Base-by-base conservation (phyloP, 2,113 vertebrate species). In the Sakesphorus luctuosus region DNA sequence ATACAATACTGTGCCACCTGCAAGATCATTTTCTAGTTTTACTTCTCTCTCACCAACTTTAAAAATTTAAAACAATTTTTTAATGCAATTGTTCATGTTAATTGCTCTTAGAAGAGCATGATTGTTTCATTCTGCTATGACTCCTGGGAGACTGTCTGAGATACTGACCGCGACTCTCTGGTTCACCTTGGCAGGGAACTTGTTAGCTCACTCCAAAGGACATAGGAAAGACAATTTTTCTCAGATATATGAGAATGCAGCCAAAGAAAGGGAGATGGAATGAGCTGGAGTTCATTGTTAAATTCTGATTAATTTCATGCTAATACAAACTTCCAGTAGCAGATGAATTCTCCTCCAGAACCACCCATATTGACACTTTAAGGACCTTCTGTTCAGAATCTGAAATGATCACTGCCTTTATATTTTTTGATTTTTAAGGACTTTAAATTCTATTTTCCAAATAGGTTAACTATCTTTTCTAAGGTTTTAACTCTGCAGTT, bases 381-480 rank as follows among this genome's bases (percentile, higher is more conserved):
- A 79, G 35, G 40, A 61, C 18, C 14, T 71, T 81, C 53, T 81
- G 35, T 59, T 87, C 25, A 56, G 44, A 69, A 76, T 69, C 40
- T 68, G 38, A 88, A 91, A 72, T 88, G 50, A 87, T 61, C 43
- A 52, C 28, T 61, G 36, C n/a, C 38, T 92, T 87, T 46, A 61
- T 5, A 0, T 35, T 46, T 25, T 26, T 33, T 46, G 0, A 3
- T 14, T 72, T 75, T 58, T 12, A 29, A 44, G 49, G 5, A 20
- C 18, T 69, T 87, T 8, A 40, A 61, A 40, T 73, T 10, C 5
- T 46, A 33, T 74, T 92, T 90, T 71, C 13, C 13, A 33, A 75
- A 85, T 19, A 68, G 15, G 8, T 77, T 87, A 75, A 71, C 38
- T 86, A 13, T 62, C 12, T 63, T 82, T 43, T 66, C 19, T 56